phyloP scores from a whole-genome alignment of 2,113 vertebrate genomes.

The Smithornis capensis region DNA sequence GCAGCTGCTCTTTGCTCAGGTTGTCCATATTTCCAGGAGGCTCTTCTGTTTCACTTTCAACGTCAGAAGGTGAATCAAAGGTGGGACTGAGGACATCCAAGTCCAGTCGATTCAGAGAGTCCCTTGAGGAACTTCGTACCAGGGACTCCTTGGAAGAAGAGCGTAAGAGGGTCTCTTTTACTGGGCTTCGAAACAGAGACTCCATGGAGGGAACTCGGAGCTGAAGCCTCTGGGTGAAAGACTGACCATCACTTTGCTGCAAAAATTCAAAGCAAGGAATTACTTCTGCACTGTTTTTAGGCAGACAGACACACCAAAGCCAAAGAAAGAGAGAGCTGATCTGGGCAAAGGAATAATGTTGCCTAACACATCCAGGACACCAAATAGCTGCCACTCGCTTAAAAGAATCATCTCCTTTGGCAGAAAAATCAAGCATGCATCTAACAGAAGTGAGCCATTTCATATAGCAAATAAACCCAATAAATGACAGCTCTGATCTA shows the following conservation, averaged over 20 bases:
- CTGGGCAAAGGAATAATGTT: not conserved
- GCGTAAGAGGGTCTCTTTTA: slow-evolving; percentile 84
- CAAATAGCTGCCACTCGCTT: not conserved
- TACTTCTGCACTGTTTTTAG: not conserved
- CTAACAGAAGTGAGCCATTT: not conserved
- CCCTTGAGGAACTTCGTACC: slow-evolving; percentile 84
- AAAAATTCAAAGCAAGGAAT: not conserved
- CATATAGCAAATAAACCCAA: not conserved
- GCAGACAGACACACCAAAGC: not conserved
- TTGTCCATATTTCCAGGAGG: slow-evolving; percentile 70
- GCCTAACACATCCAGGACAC: not conserved
- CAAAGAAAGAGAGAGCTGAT: not conserved
- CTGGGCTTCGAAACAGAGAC: slow-evolving; percentile 87
- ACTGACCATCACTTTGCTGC: slow-evolving; percentile 82
- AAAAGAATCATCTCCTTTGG: not conserved
- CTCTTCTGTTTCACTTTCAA: slow-evolving; percentile 93
- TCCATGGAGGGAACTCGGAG: slow-evolving; percentile 90
- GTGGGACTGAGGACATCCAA: slow-evolving; percentile 67
- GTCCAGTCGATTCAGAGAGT: slow-evolving; percentile 85
- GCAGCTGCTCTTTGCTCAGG: slow-evolving; percentile 86
- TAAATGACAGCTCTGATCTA: not conserved
- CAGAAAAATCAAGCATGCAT: not conserved
- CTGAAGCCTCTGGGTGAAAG: slow-evolving; percentile 90
- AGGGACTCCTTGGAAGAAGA: slow-evolving; percentile 89
- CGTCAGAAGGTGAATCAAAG: slow-evolving; percentile 89